phyloP scores from a whole-genome alignment of 1,140 invertebrate genomes.

The Zaprionus taronus region DNA sequence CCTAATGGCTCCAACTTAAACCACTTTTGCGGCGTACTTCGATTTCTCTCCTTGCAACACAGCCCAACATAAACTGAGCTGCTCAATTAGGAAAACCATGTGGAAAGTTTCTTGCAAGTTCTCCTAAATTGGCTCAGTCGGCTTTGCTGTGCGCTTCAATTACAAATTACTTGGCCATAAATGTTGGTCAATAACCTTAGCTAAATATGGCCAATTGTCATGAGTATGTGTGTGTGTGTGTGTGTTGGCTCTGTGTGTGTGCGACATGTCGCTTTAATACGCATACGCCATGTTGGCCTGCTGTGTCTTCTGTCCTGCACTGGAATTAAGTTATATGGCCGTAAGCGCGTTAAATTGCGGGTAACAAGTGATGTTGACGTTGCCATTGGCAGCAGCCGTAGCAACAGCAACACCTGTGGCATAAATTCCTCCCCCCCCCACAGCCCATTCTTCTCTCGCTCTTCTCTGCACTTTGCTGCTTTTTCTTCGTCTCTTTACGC shows the following conservation, averaged over 20 bases:
- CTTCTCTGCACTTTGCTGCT: not conserved
- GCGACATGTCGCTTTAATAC: constrained; percentile 21
- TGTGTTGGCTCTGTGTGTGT: not conserved
- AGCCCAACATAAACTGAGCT: not conserved
- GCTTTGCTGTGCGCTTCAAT: not conserved
- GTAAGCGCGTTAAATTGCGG: constrained; percentile 66
- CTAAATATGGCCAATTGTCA: constrained; percentile 18
- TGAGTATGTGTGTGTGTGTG: not conserved
- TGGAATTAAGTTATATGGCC: constrained; percentile 43
- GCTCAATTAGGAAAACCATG: constrained; percentile 18
- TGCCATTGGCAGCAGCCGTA: not conserved
- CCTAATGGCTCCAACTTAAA: not conserved
- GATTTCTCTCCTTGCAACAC: not conserved
- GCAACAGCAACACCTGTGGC: constrained; percentile 64
- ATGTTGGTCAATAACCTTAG: constrained; percentile 24
- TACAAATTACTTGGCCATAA: constrained; percentile 33
- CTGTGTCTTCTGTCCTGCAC: not conserved
- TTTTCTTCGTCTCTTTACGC: constrained; percentile 49
- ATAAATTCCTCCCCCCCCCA: constrained; percentile 48
- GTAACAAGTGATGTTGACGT: constrained; percentile 33
- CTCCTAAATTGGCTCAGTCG: constrained; percentile 14
- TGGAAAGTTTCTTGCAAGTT: constrained; percentile 13
- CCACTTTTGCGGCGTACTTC: not conserved
- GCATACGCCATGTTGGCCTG: constrained; percentile 31
- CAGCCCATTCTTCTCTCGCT: not conserved